A percentile compares a stretch with the other conserved stretches of the same genome.
Conservation (phyloP, 2,113 vertebrate species). For the Pao palembangensis region DNA sequence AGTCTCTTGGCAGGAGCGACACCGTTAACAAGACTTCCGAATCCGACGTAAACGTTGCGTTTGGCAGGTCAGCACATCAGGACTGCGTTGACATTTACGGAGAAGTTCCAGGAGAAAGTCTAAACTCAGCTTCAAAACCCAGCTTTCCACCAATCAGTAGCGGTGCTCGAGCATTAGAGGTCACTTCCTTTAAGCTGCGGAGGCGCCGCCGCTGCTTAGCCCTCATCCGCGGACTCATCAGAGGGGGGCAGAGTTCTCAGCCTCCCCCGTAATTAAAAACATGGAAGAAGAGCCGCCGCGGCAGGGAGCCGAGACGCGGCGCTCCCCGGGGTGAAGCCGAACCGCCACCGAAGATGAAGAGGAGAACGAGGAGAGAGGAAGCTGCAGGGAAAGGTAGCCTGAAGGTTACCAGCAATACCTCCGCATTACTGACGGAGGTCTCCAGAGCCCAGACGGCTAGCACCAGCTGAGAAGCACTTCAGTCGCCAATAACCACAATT, state of each 20-base stretch:
- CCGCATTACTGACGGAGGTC: not conserved
- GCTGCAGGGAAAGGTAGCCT: constrained; percentile 33
- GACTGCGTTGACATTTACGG: no score
- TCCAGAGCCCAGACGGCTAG: no score
- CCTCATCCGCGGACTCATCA: constrained; percentile 41
- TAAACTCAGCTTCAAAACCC: no score
- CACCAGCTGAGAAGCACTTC: no score
- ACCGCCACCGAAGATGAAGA: constrained; percentile 44
- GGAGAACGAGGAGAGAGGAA: constrained; percentile 38
- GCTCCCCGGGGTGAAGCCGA: constrained; percentile 51
- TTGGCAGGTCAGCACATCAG: no score
- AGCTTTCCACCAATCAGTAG: not conserved
- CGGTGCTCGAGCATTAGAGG: constrained; percentile 2
- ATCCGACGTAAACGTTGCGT: no score
- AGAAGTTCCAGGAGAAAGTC: no score
- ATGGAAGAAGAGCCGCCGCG: constrained; percentile 47
- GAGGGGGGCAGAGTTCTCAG: constrained; percentile 57
- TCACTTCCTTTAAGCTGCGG: constrained; percentile 31
- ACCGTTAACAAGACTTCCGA: no score
- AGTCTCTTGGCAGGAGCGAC: no score
- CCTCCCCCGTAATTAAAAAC: constrained; percentile 74
- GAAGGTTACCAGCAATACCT: constrained; percentile 29
- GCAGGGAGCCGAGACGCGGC: constrained; percentile 44
- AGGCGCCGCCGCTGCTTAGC: constrained; percentile 8
- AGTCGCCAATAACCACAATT: no score